Evolutionary conservation across 2,888 invertebrate species (phyloP), one percentile per base, ranked within the genome.

Genomic region (Dioctria linearis): DNA sequence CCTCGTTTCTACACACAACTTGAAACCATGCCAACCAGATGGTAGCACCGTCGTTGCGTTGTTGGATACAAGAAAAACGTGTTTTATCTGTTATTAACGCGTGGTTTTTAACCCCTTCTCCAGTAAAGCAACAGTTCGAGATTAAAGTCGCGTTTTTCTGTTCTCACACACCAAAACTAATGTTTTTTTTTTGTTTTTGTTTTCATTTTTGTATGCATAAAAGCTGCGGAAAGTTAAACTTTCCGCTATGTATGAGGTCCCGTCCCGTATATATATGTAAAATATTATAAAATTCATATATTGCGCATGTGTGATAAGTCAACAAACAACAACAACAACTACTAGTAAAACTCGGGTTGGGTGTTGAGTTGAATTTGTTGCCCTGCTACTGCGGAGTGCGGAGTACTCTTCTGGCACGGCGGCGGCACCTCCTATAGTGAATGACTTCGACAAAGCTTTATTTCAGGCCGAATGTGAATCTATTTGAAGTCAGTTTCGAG

Each of bases 401-500:
- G 25, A 25, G 25, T 25, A 25, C 25, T 25, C 25, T 25, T 25
- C 25, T 25, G 25, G 25, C 25, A 25, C 25, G 25, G 25, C 25
- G 25, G 25, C 25, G 2, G 25, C 25, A 25, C 25, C 25, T 25
- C 25, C 25, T 25, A 25, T 25, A 25, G 25, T 25, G 25, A 25
- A 25, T 25, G 25, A 25, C 25, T 25, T 25, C 25, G 25, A 25
- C 2, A 25, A 25, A 25, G 25, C 25, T 25, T 25, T 25, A 25
- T 25, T 25, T 25, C 25, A 25, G 25, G 25, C 25, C 59, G 11
- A 59, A 59, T 25, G 39, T 73, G 46, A 40, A 43, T 71, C 71
- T 61, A 75, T 59, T 59, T 75, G 59, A 75, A 75, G 75, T 75
- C 75, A 75, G 61, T 75, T 75, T 43, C 75, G 43, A 57, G 43